A percentile compares a stretch with the other conserved stretches of the same genome.
Conservation (phyloP, 2,797 vertebrate species). For the Rhinatrema bivittatum region DNA sequence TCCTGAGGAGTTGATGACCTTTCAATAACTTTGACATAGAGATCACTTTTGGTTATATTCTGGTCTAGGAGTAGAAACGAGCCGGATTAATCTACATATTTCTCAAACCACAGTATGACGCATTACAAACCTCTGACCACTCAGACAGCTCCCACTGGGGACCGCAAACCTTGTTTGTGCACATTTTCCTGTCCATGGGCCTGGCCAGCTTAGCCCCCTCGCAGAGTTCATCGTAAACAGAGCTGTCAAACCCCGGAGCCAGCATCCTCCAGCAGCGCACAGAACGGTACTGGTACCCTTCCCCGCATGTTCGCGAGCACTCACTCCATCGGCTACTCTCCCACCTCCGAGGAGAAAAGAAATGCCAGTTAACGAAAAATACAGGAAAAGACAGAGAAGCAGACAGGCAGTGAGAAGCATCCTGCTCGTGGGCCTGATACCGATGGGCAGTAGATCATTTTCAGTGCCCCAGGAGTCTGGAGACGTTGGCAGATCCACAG, state of each 20-base stretch:
- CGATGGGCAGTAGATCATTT: too few relatives aligned
- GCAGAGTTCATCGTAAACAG: slow-evolving; percentile 76
- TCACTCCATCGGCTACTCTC: slow-evolving; percentile 82
- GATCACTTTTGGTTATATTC: too few relatives aligned
- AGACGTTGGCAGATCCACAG: too few relatives aligned
- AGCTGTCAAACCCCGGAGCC: slow-evolving; percentile 80
- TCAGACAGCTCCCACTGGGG: slow-evolving; percentile 80
- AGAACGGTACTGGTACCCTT: slow-evolving; percentile 74
- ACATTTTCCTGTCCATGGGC: slow-evolving; percentile 73
- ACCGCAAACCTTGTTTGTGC: slow-evolving; percentile 76
- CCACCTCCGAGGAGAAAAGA: slow-evolving; percentile 53
- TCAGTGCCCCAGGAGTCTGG: too few relatives aligned
- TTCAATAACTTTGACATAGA: too few relatives aligned
- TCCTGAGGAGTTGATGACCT: too few relatives aligned
- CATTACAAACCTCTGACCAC: slow-evolving; percentile 72
- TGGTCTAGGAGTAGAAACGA: too few relatives aligned
- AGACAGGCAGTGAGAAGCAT: too few relatives aligned
- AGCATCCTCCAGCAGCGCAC: slow-evolving; percentile 90
- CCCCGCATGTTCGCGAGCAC: slow-evolving; percentile 73
- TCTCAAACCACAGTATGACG: too few relatives aligned
- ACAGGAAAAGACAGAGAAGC: slow-evolving; percentile 13
- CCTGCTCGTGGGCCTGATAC: too few relatives aligned
- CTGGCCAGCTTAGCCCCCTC: slow-evolving; percentile 66
- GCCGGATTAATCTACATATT: too few relatives aligned
- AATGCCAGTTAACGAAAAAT: slow-evolving; percentile 9